Evolutionary conservation across 1,140 invertebrate genomes (phyloP), one percentile per base, ranked within the genome.

Genomic region (Calycopis cecrops): DNA sequence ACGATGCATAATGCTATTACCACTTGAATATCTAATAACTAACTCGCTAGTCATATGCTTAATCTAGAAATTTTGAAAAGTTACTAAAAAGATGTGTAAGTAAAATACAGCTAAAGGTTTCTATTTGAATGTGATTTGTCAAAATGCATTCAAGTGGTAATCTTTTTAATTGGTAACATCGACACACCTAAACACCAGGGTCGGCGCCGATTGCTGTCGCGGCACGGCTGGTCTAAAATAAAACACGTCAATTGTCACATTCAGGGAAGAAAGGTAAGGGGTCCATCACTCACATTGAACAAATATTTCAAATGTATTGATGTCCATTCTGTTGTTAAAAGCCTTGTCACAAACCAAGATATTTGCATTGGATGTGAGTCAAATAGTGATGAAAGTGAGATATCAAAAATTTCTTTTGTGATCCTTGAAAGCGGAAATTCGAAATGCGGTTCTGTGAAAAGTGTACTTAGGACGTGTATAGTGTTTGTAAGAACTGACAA

Each of bases 121-220:
- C 35, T 11, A 35, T 49, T 50, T 10, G 18, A 9, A 28, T 50
- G 56, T 35, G 59, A 40, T 51, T 55, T 59, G 53, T 3, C 51
- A 3, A 28, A 28, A 3, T 28, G 21, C 21, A 69, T 79, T 77
- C 72, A 85, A 85, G 72, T 80, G 69, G 67, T 67, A 72, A 73
- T 69, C 73, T 68, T 63, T 28, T 28, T 65, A 60, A 66, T 48
- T 73, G 75, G 73, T 75, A 79, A 88, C 85, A 86, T 78, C 82
- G 85, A 88, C 87, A 88, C 87, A 88, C 87, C 87, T 88, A 88
- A 86, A 88, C 72, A 88, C 87, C 73, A 88, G 82, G 69, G 85
- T 87, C 66, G 87, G 87, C 65, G 87, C 85, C 60, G 87, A 88
- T 85, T 88, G 87, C 85, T 88, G 87, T 55, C 87, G 79, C 72